Evolutionary conservation across 2,888 invertebrate genomes (phyloP), one percentile per base, ranked within the genome.

Genomic region (Eupithecia abbreviata): DNA sequence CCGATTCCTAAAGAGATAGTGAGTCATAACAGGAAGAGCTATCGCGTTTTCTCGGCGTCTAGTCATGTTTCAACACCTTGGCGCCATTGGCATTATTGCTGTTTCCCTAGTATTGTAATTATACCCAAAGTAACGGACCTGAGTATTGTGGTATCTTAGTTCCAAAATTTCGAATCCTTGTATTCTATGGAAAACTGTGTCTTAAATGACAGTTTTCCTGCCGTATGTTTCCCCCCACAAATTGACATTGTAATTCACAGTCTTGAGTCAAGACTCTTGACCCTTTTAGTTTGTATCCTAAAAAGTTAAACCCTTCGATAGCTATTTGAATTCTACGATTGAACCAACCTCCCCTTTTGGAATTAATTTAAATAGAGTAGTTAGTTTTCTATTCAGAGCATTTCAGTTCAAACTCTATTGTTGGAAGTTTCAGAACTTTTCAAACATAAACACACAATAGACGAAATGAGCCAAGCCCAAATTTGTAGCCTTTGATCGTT

Each of bases 11-110:
- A 74, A 76, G 76, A 72, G 74, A 78, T 71, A 80, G 87, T 18
- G 88, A 88, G 83, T 89, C 87, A 88, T 69, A 82, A 82, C 83
- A 82, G 85, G 83, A 85, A 87, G 84, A 86, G 82, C 83, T 84
- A 84, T 82, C 83, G 83, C 85, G 83, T 83, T 85, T 51, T 51
- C n/a, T 84, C 81, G 80, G 73, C 82, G 82, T 76, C 84, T 83
- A 85, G 81, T 87, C 85, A 85, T 85, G 83, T 84, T 84, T 84
- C 79, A 82, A 79, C 71, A 83, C 81, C 69, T 74, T 85, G 86
- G 86, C 87, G 87, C 84, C 86, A 81, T 76, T 79, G 82, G 85
- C 13, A 66, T 41, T 30, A 41, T 15, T 42, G 0, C 66, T 2
- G 15, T 66, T 66, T 66, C 86, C 42, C 79, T 84, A 85, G 83